Evolutionary conservation across 2,797 vertebrate species (phyloP), one percentile per base, ranked within the genome.

Genomic region (Leptoclinus maculatus): DNA sequence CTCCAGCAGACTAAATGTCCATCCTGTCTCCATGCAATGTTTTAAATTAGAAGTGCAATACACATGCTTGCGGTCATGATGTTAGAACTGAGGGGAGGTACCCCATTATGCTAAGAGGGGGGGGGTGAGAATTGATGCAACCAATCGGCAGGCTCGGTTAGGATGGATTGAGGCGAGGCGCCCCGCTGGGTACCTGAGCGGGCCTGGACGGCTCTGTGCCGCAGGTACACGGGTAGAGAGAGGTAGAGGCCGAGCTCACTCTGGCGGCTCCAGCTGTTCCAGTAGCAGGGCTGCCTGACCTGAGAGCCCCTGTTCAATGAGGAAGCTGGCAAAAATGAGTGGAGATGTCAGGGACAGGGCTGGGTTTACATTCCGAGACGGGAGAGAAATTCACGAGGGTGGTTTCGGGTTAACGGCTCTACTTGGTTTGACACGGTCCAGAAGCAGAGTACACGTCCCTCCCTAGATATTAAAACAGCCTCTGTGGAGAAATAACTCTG

Each of bases 171-270:
- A 63, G 65, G 11, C 36, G 5, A 13, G 16, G 72, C 6, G 7
- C 19, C 43, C 57, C 19, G 10, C 63, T 38, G 83, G 87, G 78
- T 93, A 94, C 94, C 94, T 94, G 93, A 85, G 83, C 73, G 65
- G 80, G 76, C 83, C 81, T 83, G 88, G 64, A 59, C 32, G 12
- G 74, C 80, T 59, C 88, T 84, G 78, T 88, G 88, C 65, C 74
- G 88, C 74, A 93, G 83, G 82, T 90, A 90, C n/a, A 89, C 83
- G 6, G 95, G 94, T 4, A 94, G 88, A 59, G 94, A 94, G 2
- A 91, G 91, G 88, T 90, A 95, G 63, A 87, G 84, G 67, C 89
- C 89, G 0, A 79, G 88, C 83, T 93, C 87, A 1, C 85, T 88
- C 88, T 93, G 94, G 14, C 83, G 81, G 74, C 83, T 91, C 91